Conservation (phyloP, 2,113 vertebrate species). For the Rynchops niger region DNA sequence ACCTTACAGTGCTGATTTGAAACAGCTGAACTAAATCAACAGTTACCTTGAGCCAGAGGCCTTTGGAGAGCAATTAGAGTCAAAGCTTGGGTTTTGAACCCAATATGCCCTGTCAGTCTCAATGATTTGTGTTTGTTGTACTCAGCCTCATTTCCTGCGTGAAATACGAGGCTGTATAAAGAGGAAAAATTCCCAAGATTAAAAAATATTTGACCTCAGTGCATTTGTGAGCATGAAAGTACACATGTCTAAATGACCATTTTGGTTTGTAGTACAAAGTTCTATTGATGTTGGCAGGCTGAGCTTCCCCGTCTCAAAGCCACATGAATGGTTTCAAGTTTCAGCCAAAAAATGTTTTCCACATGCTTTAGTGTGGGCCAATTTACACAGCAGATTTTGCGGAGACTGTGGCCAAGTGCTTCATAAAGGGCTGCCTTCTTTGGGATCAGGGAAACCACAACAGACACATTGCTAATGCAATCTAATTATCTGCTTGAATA, state of each 20-base stretch:
- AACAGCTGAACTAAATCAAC: constrained; percentile 90
- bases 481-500: constrained; percentile 86
- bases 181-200: constrained; percentile 85
- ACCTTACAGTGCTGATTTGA: constrained; percentile 83
- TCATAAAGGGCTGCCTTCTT: constrained; percentile 82
- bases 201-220: constrained; percentile 87
- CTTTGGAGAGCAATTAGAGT: constrained; percentile 87
- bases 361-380: constrained; percentile 83
- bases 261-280: constrained; percentile 87
- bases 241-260: constrained; percentile 86
- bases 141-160: constrained; percentile 85
- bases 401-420: constrained; percentile 78
- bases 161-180: constrained; percentile 83
- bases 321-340: constrained; percentile 87
- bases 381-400: constrained; percentile 84
- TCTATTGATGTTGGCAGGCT: constrained; percentile 88
- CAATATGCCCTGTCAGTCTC: constrained; percentile 85
- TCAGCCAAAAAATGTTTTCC: constrained; percentile 86
- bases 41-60: constrained; percentile 87
- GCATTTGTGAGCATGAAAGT: constrained; percentile 80
- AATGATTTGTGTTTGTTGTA: constrained; percentile 86
- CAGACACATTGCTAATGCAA: constrained; percentile 83
- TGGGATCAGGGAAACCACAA: constrained; percentile 82
- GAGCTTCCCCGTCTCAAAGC: constrained; percentile 82
- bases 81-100: constrained; percentile 84